Evolutionary conservation across 2,113 vertebrate genomes (phyloP), one percentile per base, ranked within the genome.

Genomic region (rabbit (Oryctolagus cuniculus)): DNA sequence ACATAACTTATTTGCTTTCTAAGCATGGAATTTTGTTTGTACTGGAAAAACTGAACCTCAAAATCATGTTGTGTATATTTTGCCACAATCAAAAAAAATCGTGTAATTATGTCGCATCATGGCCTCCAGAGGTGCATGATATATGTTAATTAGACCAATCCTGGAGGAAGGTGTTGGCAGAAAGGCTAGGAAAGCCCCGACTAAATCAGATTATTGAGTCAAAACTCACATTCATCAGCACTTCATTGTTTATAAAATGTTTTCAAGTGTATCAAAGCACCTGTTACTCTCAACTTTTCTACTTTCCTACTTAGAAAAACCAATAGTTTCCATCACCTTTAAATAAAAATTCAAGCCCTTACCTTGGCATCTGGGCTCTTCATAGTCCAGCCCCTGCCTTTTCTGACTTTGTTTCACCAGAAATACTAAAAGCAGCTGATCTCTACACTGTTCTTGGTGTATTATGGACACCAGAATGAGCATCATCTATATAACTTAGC

Each of bases 41-140:
- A 61, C 51, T 93, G n/a, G n/a, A 88, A 91, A 93, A 49, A 86
- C 17, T 34, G 49, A 96, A 93, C 25, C 38, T 89, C 74, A 87
- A 80, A 95, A 93, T 89, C 70, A 91, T 79, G 29, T 69, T 82
- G 64, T 61, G 34, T 75, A 80, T 80, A 81, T 87, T 90, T 84
- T 80, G 49, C 31, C 73, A 83, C 25, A 83, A 89, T 31, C 72
- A 92, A 63, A 92, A 83, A 31, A 73, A 81, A 82, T 44, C 7
- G 7, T 44, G 44, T 44, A 80, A 81, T 10, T 13, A 58, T 81
- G 17, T 34, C 66, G 25, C 61, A 74, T 77, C 66, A 89, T 72
- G 34, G 78, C 67, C 78, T 87, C 19, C 75, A 89, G 82, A 85
- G 78, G 93, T 72, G 63, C 34, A 25, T 84, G 58, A 69, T 70